Evolutionary conservation across 2,888 invertebrate species (phyloP).

Genomic region (Meganola albula): DNA sequence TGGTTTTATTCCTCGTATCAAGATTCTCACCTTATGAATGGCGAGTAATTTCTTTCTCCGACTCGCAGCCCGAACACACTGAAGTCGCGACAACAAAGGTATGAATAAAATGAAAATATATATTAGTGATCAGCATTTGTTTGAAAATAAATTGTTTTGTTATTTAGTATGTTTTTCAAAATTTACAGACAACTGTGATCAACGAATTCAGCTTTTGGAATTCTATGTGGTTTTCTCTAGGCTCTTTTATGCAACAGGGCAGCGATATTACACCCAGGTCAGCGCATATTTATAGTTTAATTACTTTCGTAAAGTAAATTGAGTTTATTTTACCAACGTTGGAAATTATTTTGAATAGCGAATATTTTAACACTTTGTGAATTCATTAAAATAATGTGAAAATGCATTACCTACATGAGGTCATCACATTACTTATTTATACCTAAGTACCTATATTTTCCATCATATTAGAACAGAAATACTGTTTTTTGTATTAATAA

Average conservation of each 20-base stretch:
- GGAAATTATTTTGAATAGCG: too few relatives aligned
- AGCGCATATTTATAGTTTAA: slow-evolving; percentile 47
- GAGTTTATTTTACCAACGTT: not conserved
- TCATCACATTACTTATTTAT: too few relatives aligned
- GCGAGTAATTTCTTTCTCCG: slow-evolving; percentile 80
- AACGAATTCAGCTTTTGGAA: slow-evolving; percentile 98
- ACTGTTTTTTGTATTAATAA: too few relatives aligned
- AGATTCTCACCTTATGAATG: slow-evolving; percentile 98
- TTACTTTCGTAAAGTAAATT: slow-evolving; percentile 26
- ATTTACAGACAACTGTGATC: slow-evolving; percentile 82
- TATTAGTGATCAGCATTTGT: too few relatives aligned
- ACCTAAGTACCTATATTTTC: too few relatives aligned
- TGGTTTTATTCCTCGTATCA: slow-evolving; percentile 96
- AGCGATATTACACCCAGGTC: slow-evolving; percentile 97
- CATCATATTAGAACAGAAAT: too few relatives aligned
- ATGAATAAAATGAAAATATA: slow-evolving; percentile 5
- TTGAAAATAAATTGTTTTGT: too few relatives aligned
- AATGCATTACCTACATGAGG: too few relatives aligned
- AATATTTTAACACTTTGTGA: too few relatives aligned
- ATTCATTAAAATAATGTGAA: too few relatives aligned
- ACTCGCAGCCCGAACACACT: slow-evolving; percentile 44
- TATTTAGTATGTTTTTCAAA: too few relatives aligned
- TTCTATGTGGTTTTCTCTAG: slow-evolving; percentile 98
- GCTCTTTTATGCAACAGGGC: slow-evolving; percentile 99
- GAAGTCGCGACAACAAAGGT: slow-evolving; percentile 50